Evolutionary conservation across 2,113 vertebrate genomes (phyloP).

Genomic region (Hypomesus transpacificus): DNA sequence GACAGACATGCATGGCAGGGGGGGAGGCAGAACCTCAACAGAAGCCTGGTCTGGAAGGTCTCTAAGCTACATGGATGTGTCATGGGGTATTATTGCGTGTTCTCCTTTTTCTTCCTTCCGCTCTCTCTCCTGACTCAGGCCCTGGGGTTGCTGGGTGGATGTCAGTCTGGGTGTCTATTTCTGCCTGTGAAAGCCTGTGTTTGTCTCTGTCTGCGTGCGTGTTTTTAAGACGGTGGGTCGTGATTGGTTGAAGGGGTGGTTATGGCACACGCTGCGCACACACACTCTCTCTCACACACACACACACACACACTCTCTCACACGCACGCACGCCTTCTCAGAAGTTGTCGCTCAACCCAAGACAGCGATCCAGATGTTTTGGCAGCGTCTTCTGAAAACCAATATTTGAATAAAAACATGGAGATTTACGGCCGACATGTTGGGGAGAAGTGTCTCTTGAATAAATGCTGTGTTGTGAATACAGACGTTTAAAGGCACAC

Average conservation of each 20-base stretch:
- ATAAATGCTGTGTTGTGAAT: conserved; percentile 24
- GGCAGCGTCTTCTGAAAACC: conserved; percentile 9
- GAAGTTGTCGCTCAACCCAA: conserved; percentile 2
- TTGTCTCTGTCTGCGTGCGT: conserved; percentile 26
- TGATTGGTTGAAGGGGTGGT: too few relatives aligned
- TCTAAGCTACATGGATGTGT: too few relatives aligned
- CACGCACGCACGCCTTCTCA: conserved; percentile 13
- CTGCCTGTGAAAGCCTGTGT: conserved; percentile 28
- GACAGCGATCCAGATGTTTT: conserved; percentile 25
- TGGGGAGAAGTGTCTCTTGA: conserved; percentile 18
- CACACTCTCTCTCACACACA: conserved; percentile 11
- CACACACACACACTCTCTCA: too few relatives aligned
- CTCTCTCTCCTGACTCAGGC: too few relatives aligned
- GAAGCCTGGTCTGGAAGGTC: too few relatives aligned
- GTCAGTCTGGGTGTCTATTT: conserved; percentile 55
- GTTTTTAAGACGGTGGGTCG: conserved; percentile 40
- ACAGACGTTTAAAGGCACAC: conserved; percentile 25
- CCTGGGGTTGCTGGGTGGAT: background rate
- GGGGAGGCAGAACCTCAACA: too few relatives aligned
- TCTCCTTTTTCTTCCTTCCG: too few relatives aligned
- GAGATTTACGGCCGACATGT: conserved; percentile 23
- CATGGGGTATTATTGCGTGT: too few relatives aligned
- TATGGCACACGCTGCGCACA: conserved; percentile 28
- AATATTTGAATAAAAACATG: conserved; percentile 27
- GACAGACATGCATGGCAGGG: too few relatives aligned